Conservation (phyloP, 2,113 vertebrate species). For the Eudyptes chrysolophus region DNA sequence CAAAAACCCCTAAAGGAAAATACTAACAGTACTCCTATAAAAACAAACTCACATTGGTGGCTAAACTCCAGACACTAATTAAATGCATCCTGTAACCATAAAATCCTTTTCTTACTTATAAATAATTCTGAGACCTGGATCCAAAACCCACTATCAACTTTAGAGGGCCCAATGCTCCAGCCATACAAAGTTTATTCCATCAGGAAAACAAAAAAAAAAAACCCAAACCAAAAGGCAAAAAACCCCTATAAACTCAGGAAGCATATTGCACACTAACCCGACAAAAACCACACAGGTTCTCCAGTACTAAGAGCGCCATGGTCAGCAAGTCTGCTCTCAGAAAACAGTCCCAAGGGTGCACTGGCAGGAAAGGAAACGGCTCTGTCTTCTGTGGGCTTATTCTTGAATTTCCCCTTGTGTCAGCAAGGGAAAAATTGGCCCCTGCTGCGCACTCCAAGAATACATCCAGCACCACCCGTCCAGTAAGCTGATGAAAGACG, state of each 20-base stretch:
- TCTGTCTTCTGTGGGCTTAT: background rate
- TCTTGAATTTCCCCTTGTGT: background rate
- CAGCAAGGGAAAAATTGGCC: background rate
- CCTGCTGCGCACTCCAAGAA: too few species aligned
- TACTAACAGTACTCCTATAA: background rate
- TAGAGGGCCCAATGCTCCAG: background rate
- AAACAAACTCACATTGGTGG: background rate
- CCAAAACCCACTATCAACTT: background rate
- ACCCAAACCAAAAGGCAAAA: background rate
- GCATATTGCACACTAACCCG: background rate
- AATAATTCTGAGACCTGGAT: background rate
- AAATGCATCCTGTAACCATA: background rate
- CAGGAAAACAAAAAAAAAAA: background rate
- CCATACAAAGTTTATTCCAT: background rate
- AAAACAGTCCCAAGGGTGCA: background rate
- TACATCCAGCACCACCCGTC: fast-evolving
- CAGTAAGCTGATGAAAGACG: background rate
- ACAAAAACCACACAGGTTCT: background rate
- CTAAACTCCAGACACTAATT: background rate
- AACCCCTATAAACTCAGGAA: background rate
- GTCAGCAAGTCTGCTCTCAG: background rate
- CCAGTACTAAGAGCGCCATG: background rate
- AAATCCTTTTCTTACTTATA: background rate
- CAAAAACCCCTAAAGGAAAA: background rate
- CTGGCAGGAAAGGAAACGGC: background rate